These are phyloP conservation scores for Isurus oxyrinchus DNA, from an alignment of 2,113 vertebrate genomes.

Conservation along the genomic window DNA sequence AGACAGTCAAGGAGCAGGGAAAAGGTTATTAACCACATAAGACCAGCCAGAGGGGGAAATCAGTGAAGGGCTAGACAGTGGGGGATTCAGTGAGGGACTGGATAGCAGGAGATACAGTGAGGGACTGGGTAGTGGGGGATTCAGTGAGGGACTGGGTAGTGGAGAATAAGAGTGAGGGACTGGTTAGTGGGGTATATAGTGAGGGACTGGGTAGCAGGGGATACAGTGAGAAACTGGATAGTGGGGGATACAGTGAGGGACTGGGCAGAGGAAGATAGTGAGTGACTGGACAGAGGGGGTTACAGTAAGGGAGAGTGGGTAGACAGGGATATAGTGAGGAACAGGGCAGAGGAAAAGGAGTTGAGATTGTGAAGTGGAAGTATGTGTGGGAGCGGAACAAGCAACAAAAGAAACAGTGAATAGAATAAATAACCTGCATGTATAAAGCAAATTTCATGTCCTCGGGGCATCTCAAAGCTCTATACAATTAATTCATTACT, in stretches of 20 bases:
- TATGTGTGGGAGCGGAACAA: background rate
- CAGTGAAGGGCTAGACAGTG: background rate
- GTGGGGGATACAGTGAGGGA: background rate
- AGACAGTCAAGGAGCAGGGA: background rate
- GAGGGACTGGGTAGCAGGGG: background rate
- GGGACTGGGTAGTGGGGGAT: background rate
- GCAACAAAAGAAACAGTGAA: background rate
- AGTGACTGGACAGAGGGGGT: background rate
- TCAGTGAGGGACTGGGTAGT: background rate
- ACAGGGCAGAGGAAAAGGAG: background rate
- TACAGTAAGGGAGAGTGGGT: no score
- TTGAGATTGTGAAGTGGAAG: background rate
- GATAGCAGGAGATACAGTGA: no score
- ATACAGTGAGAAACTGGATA: no score
- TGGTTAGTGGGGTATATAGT: background rate
- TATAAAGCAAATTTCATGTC: background rate
- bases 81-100: background rate
- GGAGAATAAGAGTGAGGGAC: background rate
- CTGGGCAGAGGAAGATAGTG: background rate
- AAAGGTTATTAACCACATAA: background rate
- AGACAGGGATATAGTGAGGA: no score
- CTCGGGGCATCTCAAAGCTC: background rate
- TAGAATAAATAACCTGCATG: background rate
- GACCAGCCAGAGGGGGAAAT: background rate
- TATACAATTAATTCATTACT: background rate